Conservation (phyloP, 2,797 vertebrate genomes). For the Phrynocephalus vlangalii region DNA sequence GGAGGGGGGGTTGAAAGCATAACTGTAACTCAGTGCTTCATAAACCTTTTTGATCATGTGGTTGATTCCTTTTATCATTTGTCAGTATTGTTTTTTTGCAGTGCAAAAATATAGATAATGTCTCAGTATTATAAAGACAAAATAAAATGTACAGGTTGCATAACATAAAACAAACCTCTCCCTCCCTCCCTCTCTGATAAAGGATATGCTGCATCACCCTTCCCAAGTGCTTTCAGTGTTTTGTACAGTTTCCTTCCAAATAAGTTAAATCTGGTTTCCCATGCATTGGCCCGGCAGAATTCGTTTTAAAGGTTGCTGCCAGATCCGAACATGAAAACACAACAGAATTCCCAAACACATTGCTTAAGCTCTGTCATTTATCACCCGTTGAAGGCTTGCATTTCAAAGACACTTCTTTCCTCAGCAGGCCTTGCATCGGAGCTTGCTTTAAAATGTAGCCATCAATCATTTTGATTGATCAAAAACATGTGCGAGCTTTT, state of each 20-base stretch:
- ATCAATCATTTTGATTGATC: conserved; percentile 49
- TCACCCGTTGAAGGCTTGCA: conserved; percentile 15
- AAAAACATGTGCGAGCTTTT: conserved; percentile 13
- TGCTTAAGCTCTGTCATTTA: conserved; percentile 50
- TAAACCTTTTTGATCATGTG: background rate
- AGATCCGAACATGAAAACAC: background rate
- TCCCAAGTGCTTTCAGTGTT: background rate
- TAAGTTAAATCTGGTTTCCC: background rate
- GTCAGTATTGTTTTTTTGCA: background rate
- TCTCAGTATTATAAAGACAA: background rate
- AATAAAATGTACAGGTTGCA: background rate
- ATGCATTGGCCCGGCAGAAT: background rate
- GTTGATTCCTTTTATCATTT: background rate
- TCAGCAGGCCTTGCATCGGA: conserved; percentile 10
- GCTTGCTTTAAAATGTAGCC: conserved; percentile 32
- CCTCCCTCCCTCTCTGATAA: background rate
- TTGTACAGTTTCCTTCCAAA: background rate
- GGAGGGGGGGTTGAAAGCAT: background rate
- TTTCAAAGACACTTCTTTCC: conserved; percentile 44
- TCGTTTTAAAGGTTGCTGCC: conserved; percentile 10
- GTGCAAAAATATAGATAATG: background rate
- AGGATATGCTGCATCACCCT: background rate
- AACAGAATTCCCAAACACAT: conserved; percentile 30
- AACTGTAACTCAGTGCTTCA: background rate
- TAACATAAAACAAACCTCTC: background rate